phyloP scores from a whole-genome alignment of 2,113 vertebrate genomes.

The Hippocampus guttulatus region DNA sequence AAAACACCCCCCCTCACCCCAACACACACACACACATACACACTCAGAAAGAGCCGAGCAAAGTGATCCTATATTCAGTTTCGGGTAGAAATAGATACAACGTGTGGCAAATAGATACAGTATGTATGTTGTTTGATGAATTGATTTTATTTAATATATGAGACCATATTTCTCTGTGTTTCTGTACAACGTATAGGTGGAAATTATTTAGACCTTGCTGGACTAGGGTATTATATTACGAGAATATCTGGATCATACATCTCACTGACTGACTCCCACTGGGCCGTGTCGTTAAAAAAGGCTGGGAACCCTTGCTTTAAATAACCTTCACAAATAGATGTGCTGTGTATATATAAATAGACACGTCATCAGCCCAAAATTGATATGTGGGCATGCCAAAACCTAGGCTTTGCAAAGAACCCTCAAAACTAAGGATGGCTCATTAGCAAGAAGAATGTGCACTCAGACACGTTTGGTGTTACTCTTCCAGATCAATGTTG shows the following conservation, averaged over 20 bases:
- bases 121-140: not conserved
- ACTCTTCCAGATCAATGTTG: constrained; percentile 44
- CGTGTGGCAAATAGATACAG: no score
- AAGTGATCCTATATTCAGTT: no score
- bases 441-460: not conserved
- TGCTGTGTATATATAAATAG: not conserved
- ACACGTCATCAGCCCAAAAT: not conserved
- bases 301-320: not conserved
- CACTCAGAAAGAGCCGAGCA: no score
- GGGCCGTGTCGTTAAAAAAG: not conserved
- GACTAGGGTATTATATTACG: not conserved
- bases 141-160: not conserved
- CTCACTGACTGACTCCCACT: not conserved
- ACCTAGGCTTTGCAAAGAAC: not conserved
- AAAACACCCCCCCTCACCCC: no score
- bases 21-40: no score
- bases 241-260: not conserved
- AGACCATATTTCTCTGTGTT: not conserved
- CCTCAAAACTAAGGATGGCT: not conserved
- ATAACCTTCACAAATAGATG: not conserved
- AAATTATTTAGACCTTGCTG: not conserved
- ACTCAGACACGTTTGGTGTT: constrained; percentile 7
- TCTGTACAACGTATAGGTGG: not conserved
- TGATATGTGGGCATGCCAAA: constrained; percentile 1
- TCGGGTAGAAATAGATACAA: no score